Conservation (phyloP, 1,140 invertebrate species). For the Megathymus violae region DNA sequence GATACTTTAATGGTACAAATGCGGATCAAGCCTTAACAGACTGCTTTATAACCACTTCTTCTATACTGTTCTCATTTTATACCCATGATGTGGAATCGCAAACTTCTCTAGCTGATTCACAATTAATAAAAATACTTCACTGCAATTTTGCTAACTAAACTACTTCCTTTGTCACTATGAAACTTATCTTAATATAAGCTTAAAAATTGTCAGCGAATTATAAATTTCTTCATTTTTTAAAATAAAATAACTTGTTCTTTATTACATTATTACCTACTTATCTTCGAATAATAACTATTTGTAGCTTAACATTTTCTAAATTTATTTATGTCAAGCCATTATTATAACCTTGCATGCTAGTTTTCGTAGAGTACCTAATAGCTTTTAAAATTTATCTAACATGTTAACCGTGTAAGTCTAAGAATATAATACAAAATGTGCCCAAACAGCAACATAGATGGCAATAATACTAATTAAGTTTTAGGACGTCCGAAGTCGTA, state of each 20-base stretch:
- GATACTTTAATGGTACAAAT: background rate
- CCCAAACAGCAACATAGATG: conserved; percentile 46
- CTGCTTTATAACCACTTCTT: background rate
- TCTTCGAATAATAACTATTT: conserved; percentile 2
- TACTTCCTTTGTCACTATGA: background rate
- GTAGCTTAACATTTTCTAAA: conserved; percentile 13
- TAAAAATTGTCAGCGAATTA: too few relatives aligned
- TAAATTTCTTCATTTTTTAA: too few relatives aligned
- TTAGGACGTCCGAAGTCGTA: conserved; percentile 9
- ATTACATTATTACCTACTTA: conserved; percentile 1
- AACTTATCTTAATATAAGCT: too few relatives aligned
- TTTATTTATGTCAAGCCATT: conserved; percentile 7
- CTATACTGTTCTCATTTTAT: background rate
- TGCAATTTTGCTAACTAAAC: background rate
- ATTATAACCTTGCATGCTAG: conserved; percentile 24
- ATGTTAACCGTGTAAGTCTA: conserved; percentile 12
- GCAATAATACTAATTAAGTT: conserved; percentile 51
- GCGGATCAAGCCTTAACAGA: background rate
- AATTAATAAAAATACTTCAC: background rate
- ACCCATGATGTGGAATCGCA: background rate
- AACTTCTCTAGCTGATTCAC: background rate
- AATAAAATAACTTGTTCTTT: too few relatives aligned
- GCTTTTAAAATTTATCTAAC: conserved; percentile 15
- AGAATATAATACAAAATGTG: conserved; percentile 36
- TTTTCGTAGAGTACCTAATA: conserved; percentile 18